Conservation (phyloP, 2,797 vertebrate species). For the Neosilurus hyrtlii region DNA sequence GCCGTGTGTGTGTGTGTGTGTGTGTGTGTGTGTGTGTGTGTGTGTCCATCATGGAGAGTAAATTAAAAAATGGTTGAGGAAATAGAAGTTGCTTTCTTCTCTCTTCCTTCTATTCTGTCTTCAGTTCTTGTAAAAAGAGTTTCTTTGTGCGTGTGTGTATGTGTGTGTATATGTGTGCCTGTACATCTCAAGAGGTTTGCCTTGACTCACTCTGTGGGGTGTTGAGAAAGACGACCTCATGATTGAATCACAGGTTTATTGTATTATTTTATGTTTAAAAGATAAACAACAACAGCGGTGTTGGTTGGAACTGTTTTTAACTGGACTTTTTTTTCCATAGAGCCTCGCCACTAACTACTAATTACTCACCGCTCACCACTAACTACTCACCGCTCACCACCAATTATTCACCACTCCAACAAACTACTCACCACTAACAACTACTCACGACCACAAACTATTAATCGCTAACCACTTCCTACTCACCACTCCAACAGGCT, state of each 20-base stretch:
- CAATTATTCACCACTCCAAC: too few species aligned
- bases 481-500: too few species aligned
- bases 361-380: too few species aligned
- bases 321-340: neutral
- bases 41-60: conserved; percentile 38
- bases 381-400: too few species aligned
- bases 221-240: neutral
- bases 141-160: neutral
- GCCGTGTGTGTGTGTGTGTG: conserved; percentile 60
- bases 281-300: too few species aligned
- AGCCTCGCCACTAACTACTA: too few species aligned
- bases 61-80: conserved; percentile 20
- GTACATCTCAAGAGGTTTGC: neutral
- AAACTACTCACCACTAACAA: too few species aligned
- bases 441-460: too few species aligned
- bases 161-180: neutral
- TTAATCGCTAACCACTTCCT: too few species aligned
- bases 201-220: too few species aligned
- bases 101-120: neutral
- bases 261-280: too few species aligned
- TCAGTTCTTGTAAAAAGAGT: neutral
- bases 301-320: neutral
- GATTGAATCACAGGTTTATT: neutral
- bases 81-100: neutral
- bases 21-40: conserved; percentile 13